Percentiles rank a stretch among this genome's conserved stretches.
Conservation (phyloP, 2,113 vertebrate genomes). For the Eurystomus gularis region DNA sequence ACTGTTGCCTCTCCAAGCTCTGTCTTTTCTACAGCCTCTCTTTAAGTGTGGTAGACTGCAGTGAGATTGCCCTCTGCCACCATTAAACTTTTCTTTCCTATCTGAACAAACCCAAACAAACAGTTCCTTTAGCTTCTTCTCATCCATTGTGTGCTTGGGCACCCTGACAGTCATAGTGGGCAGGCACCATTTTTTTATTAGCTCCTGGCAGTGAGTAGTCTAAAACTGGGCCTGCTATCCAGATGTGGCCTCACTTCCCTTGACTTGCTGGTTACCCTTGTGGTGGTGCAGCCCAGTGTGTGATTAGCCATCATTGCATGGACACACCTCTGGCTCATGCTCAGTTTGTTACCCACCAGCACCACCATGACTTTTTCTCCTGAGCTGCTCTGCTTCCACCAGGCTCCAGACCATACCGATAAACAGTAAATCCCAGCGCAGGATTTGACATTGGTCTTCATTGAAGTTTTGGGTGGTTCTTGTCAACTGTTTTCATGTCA, state of each 20-base stretch:
- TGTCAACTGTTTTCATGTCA: background rate
- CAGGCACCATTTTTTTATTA: background rate
- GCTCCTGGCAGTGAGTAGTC: background rate
- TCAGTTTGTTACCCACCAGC: background rate
- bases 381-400: background rate
- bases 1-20: background rate
- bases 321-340: rapidly evolving
- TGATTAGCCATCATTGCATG: background rate
- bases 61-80: background rate
- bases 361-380: background rate
- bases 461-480: background rate
- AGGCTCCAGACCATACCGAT: background rate
- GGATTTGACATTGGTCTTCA: background rate
- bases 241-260: background rate
- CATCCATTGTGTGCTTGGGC: too few relatives aligned
- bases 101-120: background rate
- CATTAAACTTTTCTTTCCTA: background rate
- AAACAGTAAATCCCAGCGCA: background rate
- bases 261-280: background rate
- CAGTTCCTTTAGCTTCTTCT: background rate
- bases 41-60: background rate
- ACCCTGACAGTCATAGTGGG: background rate
- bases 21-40: background rate
- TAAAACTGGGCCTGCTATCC: background rate
- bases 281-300: too few relatives aligned